These are phyloP conservation scores for Poeciliopsis prolifica DNA, from an alignment of 2,113 vertebrate genomes.

Conservation along the genomic window DNA sequence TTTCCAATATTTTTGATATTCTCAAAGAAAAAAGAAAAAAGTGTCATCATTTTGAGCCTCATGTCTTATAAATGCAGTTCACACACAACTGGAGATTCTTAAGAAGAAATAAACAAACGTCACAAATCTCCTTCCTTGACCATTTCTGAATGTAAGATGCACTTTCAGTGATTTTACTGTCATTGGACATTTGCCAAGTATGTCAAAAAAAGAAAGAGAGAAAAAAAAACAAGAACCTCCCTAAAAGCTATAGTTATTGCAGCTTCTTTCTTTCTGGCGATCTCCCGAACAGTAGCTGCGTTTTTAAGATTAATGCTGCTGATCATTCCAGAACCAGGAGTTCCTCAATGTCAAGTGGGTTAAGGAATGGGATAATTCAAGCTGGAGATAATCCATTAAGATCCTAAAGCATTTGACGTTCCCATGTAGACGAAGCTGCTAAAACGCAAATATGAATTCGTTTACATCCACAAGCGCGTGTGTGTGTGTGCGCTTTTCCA, in stretches of 20 bases:
- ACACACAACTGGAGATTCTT: not conserved
- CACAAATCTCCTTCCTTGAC: not conserved
- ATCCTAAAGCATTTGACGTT: slow-evolving; percentile 50
- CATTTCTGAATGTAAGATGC: not conserved
- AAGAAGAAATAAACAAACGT: not conserved
- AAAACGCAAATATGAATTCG: slow-evolving; percentile 11
- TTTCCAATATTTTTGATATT: no score
- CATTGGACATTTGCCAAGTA: not conserved
- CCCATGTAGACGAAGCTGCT: slow-evolving; percentile 27
- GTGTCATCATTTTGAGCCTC: not conserved
- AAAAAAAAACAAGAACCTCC: not conserved
- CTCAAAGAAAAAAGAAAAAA: no score
- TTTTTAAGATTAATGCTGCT: slow-evolving; percentile 49
- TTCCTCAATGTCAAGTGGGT: slow-evolving; percentile 53
- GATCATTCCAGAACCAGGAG: slow-evolving; percentile 58
- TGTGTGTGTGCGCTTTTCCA: not conserved
- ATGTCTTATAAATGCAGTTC: not conserved
- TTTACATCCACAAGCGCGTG: not conserved
- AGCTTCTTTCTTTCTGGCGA: slow-evolving; percentile 2
- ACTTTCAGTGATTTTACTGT: not conserved
- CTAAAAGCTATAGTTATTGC: not conserved
- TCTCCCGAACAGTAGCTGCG: slow-evolving; percentile 17
- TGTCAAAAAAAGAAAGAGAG: not conserved
- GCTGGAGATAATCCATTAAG: slow-evolving; percentile 56
- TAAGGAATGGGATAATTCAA: slow-evolving; percentile 52